Percentiles rank a stretch among this genome's conserved stretches.
Evolutionary conservation across 2,797 vertebrate species (phyloP).

Genomic region (Spondyliosoma cantharus): DNA sequence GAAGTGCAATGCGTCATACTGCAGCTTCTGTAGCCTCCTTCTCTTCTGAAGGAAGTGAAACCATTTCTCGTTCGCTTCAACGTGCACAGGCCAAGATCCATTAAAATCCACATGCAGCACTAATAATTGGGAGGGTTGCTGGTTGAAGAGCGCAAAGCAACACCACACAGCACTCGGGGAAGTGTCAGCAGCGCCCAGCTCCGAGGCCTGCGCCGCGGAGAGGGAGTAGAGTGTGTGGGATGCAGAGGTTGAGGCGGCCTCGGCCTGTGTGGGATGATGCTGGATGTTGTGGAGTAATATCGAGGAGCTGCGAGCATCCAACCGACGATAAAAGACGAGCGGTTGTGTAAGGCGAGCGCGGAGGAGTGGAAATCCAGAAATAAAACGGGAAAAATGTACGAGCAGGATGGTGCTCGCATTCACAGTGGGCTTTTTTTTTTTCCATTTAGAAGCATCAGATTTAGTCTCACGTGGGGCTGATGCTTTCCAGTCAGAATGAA

Average conservation of each 20-base stretch:
- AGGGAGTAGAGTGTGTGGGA: slow-evolving; percentile 57
- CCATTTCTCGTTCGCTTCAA: not conserved
- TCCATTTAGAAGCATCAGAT: not conserved
- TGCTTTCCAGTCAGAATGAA: not conserved
- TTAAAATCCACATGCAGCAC: not conserved
- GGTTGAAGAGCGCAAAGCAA: slow-evolving; percentile 4
- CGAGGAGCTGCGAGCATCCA: slow-evolving; percentile 6
- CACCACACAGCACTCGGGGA: not conserved
- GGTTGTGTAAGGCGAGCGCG: slow-evolving; percentile 52
- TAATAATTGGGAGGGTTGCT: slow-evolving; percentile 6
- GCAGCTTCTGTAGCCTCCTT: not conserved
- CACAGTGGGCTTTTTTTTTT: not conserved
- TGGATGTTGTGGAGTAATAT: slow-evolving; percentile 46
- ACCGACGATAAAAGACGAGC: slow-evolving; percentile 15
- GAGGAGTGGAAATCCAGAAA: slow-evolving; percentile 49
- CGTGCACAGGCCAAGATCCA: not conserved
- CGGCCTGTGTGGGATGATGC: slow-evolving; percentile 68
- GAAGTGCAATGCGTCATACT: not conserved
- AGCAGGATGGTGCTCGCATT: slow-evolving; percentile 3
- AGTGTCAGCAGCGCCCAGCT: slow-evolving; percentile 13
- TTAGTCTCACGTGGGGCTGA: not conserved
- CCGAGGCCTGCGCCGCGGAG: slow-evolving; percentile 26
- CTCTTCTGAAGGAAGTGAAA: not conserved
- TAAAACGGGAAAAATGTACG: slow-evolving; percentile 16
- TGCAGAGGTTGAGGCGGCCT: slow-evolving; percentile 55